Base-by-base conservation (phyloP, 2,888 invertebrate species). In the Tridacna gigas region DNA sequence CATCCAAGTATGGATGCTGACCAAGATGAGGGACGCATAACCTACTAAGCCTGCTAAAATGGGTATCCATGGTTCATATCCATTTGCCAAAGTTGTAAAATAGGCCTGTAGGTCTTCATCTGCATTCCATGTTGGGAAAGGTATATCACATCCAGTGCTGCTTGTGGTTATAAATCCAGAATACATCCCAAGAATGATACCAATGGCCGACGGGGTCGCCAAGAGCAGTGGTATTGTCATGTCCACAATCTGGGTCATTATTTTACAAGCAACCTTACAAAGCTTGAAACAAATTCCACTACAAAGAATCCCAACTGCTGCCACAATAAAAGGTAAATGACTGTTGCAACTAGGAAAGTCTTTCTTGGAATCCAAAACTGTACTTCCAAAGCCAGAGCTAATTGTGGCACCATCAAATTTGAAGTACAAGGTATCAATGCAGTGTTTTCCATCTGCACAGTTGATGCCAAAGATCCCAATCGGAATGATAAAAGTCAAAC, bases 81-180 rank as follows among this genome's bases (percentile, higher is more conserved):
- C 66, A 5, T 65, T 18, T 5, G 48, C 51, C 22, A 63, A 63
- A 22, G 18, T 7, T 9, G 0, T 22, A 20, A 75, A 63, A 63
- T 75, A 75, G 37, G 75, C 4, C n/a, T 28, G 12, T 20, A 61
- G 45, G n/a, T 73, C 97, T 90, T 96, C 97, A 60, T 97, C 96
- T n/a, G 48, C 51, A 5, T 98, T 97, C 95, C 97, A 99, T 95
- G 97, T 98, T 18, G 99, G 95, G 0, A 98, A 98, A 83, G 98
- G 89, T 18, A 89, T 60, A 12, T 51, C n/a, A 73, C 91, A 91
- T 1, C 79, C 79, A 22, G 82, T 79, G 9, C 96, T 0, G 97
- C 96, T 56, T 51, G 99, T 0, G 97, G 82, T 77, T 0, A 84
- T 15, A 26, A 87, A 82, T 22, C 80, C 79, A 0, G 79, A 82